phyloP scores from a whole-genome alignment of 2,888 invertebrate species.

The Amphipyra tragopoginis region DNA sequence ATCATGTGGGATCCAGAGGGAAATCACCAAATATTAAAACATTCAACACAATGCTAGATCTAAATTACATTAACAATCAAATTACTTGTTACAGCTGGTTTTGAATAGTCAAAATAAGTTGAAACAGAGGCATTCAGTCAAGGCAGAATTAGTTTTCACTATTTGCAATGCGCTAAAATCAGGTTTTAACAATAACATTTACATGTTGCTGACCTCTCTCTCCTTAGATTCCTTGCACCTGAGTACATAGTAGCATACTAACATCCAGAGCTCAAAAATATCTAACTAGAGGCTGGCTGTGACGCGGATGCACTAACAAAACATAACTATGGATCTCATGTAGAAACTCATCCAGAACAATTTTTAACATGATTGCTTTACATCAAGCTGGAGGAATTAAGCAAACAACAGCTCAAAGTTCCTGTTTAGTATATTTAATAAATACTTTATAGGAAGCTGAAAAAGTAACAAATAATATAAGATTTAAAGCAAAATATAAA shows the following conservation, averaged over 20 bases:
- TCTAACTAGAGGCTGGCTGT: constrained; percentile 78
- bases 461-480: constrained; percentile 28
- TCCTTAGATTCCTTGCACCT: constrained; percentile 77
- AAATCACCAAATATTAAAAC: too few relatives aligned
- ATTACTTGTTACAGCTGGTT: too few relatives aligned
- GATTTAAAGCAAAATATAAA: constrained; percentile 6
- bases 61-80: too few relatives aligned
- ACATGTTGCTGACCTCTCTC: constrained; percentile 70
- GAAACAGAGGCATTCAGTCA: too few relatives aligned
- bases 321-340: constrained; percentile 73
- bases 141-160: too few relatives aligned
- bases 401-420: constrained; percentile 56
- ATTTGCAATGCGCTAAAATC: too few relatives aligned
- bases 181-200: too few relatives aligned
- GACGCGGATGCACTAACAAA: constrained; percentile 85
- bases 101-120: too few relatives aligned
- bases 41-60: too few relatives aligned
- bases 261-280: constrained; percentile 78
- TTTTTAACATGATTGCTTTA: constrained; percentile 71
- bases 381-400: constrained; percentile 72
- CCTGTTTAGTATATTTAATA: constrained; percentile 9
- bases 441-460: constrained; percentile 23
- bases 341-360: constrained; percentile 85
- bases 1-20: too few relatives aligned
- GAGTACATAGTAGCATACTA: constrained; percentile 68